Percentiles rank a stretch among this genome's conserved stretches.
These are phyloP conservation scores for Cheilosia scutellata DNA, from an alignment of 2,888 invertebrate genomes.

Conservation along the genomic window DNA sequence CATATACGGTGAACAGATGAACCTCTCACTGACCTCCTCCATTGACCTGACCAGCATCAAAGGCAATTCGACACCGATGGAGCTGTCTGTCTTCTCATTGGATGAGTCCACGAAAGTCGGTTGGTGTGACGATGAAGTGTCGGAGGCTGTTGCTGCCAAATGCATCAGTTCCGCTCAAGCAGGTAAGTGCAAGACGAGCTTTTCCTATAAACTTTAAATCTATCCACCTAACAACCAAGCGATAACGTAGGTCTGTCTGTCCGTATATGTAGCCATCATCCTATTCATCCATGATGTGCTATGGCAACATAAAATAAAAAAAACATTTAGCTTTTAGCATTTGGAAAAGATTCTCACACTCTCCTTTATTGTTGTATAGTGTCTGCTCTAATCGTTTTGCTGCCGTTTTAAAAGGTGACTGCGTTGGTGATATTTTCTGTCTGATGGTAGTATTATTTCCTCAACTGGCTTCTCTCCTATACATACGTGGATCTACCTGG, in stretches of 20 bases:
- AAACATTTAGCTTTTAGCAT: slow-evolving; percentile 58
- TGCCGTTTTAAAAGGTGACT: slow-evolving; percentile 64
- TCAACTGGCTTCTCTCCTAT: slow-evolving; percentile 35
- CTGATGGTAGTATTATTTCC: slow-evolving; percentile 33
- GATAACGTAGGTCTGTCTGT: neutral
- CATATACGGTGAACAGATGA: slow-evolving; percentile 78
- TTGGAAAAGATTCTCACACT: slow-evolving; percentile 65
- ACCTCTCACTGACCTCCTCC: slow-evolving; percentile 59
- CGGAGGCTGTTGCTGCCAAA: slow-evolving; percentile 80
- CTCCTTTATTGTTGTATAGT: slow-evolving; percentile 44
- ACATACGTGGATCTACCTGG: slow-evolving; percentile 25
- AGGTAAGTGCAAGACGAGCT: slow-evolving; percentile 79
- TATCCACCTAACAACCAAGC: slow-evolving; percentile 5
- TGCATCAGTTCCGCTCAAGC: slow-evolving; percentile 81
- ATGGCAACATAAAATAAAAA: slow-evolving; percentile 29
- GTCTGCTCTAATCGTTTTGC: slow-evolving; percentile 49
- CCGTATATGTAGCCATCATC: neutral
- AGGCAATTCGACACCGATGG: slow-evolving; percentile 80
- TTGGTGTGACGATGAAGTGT: slow-evolving; percentile 81
- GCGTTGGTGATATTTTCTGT: slow-evolving; percentile 57
- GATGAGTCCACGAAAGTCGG: slow-evolving; percentile 76
- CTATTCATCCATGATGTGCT: neutral
- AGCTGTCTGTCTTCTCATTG: slow-evolving; percentile 78
- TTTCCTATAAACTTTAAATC: slow-evolving; percentile 3
- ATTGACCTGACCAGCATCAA: slow-evolving; percentile 63